phyloP scores from a whole-genome alignment of 1,140 invertebrate species.

The Caerostris extrusa region DNA sequence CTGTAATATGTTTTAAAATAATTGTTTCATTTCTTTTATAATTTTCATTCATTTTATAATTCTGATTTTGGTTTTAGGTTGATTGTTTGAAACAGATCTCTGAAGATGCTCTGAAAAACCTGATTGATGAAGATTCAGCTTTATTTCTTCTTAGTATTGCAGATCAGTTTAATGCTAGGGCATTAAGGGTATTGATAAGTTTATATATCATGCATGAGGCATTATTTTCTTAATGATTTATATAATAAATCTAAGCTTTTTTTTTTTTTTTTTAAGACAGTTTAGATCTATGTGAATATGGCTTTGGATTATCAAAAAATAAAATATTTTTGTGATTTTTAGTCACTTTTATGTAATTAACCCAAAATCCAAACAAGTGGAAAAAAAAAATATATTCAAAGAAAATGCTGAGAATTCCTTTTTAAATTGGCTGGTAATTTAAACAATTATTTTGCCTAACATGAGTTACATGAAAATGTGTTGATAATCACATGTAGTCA shows the following conservation, averaged over 20 bases:
- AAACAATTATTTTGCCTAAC: no score
- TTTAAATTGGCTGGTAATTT: no score
- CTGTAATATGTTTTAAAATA: not conserved
- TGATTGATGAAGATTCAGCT: slow-evolving; percentile 86
- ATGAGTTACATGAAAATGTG: no score
- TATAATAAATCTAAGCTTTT: not conserved
- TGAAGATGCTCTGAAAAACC: slow-evolving; percentile 84
- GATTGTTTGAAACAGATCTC: slow-evolving; percentile 85
- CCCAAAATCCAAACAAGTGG: no score
- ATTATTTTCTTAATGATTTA: not conserved
- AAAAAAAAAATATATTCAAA: no score
- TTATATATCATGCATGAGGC: not conserved
- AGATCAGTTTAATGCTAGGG: slow-evolving; percentile 86
- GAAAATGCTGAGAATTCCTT: no score
- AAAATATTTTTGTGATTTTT: no score
- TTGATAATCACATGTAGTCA: no score
- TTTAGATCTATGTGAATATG: not conserved
- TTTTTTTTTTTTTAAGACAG: not conserved
- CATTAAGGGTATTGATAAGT: slow-evolving; percentile 83
- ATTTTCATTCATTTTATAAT: slow-evolving; percentile 12
- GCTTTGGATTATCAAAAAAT: no score
- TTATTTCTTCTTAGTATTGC: slow-evolving; percentile 86
- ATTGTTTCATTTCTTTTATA: not conserved
- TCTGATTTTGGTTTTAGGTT: slow-evolving; percentile 82
- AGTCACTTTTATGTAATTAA: no score